A percentile compares a stretch with the other conserved stretches of the same genome.
Conservation (phyloP, 92 coral and sea anemone species). For the Phenganax marumi region DNA sequence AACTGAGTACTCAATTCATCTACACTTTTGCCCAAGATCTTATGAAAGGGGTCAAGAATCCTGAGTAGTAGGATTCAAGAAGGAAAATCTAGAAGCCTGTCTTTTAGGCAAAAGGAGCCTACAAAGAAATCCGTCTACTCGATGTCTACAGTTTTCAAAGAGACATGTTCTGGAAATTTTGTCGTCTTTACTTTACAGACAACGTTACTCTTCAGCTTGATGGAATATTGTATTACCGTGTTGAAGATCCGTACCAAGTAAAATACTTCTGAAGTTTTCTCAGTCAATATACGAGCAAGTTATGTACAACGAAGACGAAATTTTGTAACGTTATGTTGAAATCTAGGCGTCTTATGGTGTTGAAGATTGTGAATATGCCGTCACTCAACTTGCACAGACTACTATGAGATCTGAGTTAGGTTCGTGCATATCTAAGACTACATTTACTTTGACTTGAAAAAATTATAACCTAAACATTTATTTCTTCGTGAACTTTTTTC, state of each 20-base stretch:
- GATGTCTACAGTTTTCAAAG: neutral
- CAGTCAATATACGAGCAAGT: neutral
- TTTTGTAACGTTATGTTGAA: neutral
- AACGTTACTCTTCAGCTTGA: conserved; percentile 96
- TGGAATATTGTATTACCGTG: conserved; percentile 82
- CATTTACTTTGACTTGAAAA: too few species aligned
- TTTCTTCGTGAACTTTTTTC: conserved; percentile 1
- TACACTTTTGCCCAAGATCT: too few species aligned
- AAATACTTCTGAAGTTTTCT: neutral
- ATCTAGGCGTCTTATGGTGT: conserved; percentile 95
- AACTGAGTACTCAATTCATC: too few species aligned
- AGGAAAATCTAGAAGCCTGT: too few species aligned
- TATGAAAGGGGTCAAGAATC: too few species aligned
- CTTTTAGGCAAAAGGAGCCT: too few species aligned
- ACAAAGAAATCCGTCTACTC: too few species aligned
- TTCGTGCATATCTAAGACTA: conserved; percentile 12
- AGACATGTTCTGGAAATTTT: neutral
- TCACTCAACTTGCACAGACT: conserved; percentile 93
- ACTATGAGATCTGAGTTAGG: conserved; percentile 99
- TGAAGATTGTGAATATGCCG: conserved; percentile 97
- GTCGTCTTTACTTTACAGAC: conserved; percentile 46
- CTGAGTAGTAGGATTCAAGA: too few species aligned
- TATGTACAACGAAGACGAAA: neutral
- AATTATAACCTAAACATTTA: neutral
- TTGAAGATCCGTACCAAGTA: conserved; percentile 93